Evolutionary conservation across 2,797 vertebrate species (phyloP).

Genomic region (Pachyuromys duprasi): DNA sequence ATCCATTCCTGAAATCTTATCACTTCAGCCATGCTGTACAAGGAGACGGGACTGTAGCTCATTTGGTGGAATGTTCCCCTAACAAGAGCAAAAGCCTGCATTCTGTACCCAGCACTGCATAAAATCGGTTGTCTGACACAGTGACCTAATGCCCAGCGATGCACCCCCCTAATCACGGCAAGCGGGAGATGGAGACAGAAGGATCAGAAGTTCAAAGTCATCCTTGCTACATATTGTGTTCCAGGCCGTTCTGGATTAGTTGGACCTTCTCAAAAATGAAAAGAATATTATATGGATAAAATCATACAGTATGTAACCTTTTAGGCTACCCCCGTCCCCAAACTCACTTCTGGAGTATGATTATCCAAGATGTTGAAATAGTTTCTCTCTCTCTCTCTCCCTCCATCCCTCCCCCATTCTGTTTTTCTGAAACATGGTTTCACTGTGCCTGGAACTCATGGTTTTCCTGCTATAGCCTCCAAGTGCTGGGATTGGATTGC

Average conservation of each 20-base stretch:
- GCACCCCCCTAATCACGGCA: background rate
- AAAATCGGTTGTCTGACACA: background rate
- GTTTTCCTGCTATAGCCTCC: background rate
- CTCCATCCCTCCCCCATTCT: too few relatives aligned
- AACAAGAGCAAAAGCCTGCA: background rate
- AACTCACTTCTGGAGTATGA: background rate
- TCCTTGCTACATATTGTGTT: background rate
- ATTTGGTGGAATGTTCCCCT: background rate
- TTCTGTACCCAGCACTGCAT: background rate
- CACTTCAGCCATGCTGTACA: background rate
- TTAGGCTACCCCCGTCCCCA: background rate
- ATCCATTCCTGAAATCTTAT: background rate
- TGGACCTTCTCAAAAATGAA: background rate
- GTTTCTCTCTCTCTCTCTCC: background rate
- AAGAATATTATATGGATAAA: constrained; percentile 30
- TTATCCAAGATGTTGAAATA: background rate
- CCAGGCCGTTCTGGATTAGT: background rate
- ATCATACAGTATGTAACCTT: background rate
- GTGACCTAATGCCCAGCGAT: background rate
- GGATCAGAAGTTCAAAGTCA: background rate
- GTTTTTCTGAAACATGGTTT: background rate
- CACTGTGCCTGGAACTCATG: background rate
- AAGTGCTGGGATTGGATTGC: background rate
- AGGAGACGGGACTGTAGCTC: background rate
- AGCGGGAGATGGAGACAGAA: background rate